Base-by-base conservation (phyloP, 2,113 vertebrate species). In the Procavia capensis region DNA sequence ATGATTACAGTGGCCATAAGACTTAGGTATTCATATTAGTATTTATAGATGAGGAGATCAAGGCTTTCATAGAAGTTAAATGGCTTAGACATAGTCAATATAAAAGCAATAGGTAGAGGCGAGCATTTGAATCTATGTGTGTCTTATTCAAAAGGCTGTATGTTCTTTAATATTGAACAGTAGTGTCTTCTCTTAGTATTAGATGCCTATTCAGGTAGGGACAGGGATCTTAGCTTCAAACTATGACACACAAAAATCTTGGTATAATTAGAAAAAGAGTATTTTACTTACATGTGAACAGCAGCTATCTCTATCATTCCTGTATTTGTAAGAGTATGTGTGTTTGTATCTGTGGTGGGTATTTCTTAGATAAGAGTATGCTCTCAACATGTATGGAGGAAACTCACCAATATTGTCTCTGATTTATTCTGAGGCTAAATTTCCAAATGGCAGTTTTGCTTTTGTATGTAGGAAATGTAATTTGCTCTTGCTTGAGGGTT, bases 361-460 rank as follows among this genome's bases (percentile, higher is more conserved):
- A 76, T 90, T 96, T 93, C 72, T 90, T 85, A 92, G 13, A 11
- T 9, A 78, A 93, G 61, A 41, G 19, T 64, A 6, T 79, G 20
- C 47, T 93, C 43, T 54, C 19, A 93, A 63, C 45, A 75, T 5
- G 7, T n/a, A 41, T 41, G 2, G 54, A 85, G 43, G 45, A 93
- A 96, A 68, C 78, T 16, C 14, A 63, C 29, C 47, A 57, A 59
- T 45, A 80, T 8, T 50, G 47, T 34, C 50, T 86, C 57, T 75
- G 41, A 80, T 57, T 87, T 36, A 24, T 13, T 78, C 43, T 76
- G 31, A 96, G 79, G 82, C n/a, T 85, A 54, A 78, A 84, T 96
- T 90, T 94, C 91, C 85, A 88, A 96, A 88, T 54, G 61, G 16
- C 34, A 82, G 19, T 76, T 93, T 24, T 89, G 34, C 75, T 85